phyloP scores from a whole-genome alignment of 1,140 invertebrate genomes.

The Anastrepha obliqua region DNA sequence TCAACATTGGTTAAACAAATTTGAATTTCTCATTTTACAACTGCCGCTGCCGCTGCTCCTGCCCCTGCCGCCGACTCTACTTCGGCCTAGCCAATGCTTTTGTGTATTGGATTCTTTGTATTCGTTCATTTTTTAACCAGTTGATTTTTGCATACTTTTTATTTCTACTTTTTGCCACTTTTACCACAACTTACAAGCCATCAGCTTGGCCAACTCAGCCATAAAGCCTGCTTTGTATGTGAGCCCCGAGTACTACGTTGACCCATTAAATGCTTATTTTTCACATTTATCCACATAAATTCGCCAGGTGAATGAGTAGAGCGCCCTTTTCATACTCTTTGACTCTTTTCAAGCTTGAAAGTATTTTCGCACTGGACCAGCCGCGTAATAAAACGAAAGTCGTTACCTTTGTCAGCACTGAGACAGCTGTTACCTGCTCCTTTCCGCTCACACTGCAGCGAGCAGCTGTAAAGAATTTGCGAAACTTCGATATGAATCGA shows the following conservation, averaged over 20 bases:
- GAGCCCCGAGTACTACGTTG: not conserved
- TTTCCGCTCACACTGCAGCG: not conserved
- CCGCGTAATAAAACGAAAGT: not conserved
- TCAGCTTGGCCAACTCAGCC: not conserved
- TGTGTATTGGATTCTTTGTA: too few relatives aligned
- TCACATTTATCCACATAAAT: not conserved
- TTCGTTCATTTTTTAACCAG: too few relatives aligned
- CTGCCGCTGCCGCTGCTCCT: too few relatives aligned
- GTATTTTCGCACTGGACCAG: not conserved
- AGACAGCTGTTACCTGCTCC: not conserved
- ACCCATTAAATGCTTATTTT: not conserved
- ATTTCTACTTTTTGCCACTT: not conserved
- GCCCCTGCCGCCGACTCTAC: too few relatives aligned
- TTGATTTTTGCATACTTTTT: not conserved
- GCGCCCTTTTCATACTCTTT: not conserved
- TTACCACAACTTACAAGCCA: not conserved
- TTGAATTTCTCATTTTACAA: too few relatives aligned
- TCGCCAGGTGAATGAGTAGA: constrained; percentile 1
- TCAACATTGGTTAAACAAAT: too few relatives aligned
- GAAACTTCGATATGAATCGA: not conserved
- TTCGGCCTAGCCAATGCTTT: too few relatives aligned
- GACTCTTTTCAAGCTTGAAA: not conserved
- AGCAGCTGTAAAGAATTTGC: not conserved
- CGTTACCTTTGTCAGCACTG: constrained; percentile 8
- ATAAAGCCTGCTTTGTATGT: not conserved